Conservation (phyloP, 2,797 vertebrate genomes). For the Rhinogobio ventralis region DNA sequence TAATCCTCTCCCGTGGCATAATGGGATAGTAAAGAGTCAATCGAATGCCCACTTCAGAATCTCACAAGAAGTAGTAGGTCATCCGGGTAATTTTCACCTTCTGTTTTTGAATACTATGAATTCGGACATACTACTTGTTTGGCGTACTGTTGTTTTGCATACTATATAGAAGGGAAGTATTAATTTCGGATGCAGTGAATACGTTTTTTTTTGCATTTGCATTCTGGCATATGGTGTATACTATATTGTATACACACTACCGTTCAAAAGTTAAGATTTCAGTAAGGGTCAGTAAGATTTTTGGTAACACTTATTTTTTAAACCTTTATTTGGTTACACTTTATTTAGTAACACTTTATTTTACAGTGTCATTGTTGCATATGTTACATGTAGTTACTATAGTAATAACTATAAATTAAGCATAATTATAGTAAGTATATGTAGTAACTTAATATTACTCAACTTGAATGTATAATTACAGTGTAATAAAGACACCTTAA, state of each 20-base stretch:
- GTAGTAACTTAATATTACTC: too few relatives aligned
- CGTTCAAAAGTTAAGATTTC: background rate
- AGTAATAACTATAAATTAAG: too few relatives aligned
- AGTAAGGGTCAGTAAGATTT: background rate
- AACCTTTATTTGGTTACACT: background rate
- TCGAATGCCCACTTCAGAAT: background rate
- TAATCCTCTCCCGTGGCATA: background rate
- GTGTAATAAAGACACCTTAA: too few relatives aligned
- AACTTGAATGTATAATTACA: too few relatives aligned
- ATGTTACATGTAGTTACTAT: too few relatives aligned
- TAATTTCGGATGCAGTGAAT: background rate
- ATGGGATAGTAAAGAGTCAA: background rate
- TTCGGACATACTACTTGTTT: background rate
- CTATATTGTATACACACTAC: background rate
- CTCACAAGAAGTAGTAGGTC: background rate
- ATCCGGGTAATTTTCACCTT: too few relatives aligned
- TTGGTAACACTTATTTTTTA: background rate
- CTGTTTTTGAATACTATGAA: background rate
- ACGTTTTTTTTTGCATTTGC: background rate
- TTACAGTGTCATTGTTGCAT: too few relatives aligned
- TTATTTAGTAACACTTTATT: background rate
- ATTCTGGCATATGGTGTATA: background rate
- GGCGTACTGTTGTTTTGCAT: background rate
- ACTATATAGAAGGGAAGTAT: background rate
- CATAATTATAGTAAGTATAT: too few relatives aligned